phyloP scores from a whole-genome alignment of 1,140 invertebrate species.

The Pectinophora gossypiella region DNA sequence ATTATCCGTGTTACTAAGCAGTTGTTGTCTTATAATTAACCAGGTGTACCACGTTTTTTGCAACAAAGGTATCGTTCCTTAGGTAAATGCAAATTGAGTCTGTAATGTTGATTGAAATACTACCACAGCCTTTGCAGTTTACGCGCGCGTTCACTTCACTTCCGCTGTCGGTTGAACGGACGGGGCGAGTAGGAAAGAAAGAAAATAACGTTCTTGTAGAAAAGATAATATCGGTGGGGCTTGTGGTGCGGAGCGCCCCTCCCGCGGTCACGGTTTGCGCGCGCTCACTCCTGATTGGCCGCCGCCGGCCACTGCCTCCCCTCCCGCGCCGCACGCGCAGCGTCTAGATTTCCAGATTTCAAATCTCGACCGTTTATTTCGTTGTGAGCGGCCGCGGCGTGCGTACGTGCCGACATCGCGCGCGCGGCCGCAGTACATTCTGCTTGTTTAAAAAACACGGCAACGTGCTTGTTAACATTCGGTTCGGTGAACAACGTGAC shows the following conservation, averaged over 20 bases:
- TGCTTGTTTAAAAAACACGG: conserved; percentile 49
- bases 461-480: conserved; percentile 58
- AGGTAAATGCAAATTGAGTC: background rate
- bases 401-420: conserved; percentile 28
- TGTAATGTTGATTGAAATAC: background rate
- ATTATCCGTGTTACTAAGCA: no score
- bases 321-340: conserved; percentile 51
- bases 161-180: conserved; percentile 69
- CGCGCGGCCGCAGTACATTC: conserved; percentile 29
- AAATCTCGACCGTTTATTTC: conserved; percentile 75
- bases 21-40: no score
- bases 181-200: conserved; percentile 63
- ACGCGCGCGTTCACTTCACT: conserved; percentile 66
- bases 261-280: conserved; percentile 54
- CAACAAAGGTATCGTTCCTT: background rate
- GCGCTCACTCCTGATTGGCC: conserved; percentile 48
- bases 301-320: conserved; percentile 15
- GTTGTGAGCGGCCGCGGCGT: conserved; percentile 47
- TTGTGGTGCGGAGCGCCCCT: conserved; percentile 33
- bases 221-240: conserved; percentile 55
- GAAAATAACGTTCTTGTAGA: conserved; percentile 66
- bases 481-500: conserved; percentile 61
- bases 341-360: conserved; percentile 68
- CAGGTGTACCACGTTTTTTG: background rate
- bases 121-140: conserved; percentile 48